A percentile compares a stretch with the other conserved stretches of the same genome.
Evolutionary conservation across 2,888 invertebrate genomes (phyloP).

Genomic region (Leucoptera coffeella): DNA sequence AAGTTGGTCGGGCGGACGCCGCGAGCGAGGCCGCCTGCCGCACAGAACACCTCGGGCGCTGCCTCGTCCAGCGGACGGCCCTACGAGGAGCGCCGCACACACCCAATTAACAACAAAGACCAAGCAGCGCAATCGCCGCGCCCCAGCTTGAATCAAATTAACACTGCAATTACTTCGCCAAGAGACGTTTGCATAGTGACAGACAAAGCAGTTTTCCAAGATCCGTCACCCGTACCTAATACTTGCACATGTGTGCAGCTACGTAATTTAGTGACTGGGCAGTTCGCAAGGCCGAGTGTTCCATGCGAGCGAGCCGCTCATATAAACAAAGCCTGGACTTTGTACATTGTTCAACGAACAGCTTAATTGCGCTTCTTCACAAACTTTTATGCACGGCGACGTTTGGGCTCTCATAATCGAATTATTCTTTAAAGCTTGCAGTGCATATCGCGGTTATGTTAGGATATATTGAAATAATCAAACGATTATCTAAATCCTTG

Average conservation of each 20-base stretch:
- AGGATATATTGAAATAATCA: no score
- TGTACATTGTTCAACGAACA: slow-evolving; percentile 36
- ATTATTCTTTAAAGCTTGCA: slow-evolving; percentile 16
- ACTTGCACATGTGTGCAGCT: no score
- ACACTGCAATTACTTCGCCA: no score
- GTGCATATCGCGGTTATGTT: no score
- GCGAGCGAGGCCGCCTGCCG: slow-evolving; percentile 10
- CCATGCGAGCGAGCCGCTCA: slow-evolving; percentile 19
- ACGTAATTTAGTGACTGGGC: background rate
- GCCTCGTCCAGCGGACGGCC: slow-evolving; percentile 22
- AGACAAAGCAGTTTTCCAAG: no score
- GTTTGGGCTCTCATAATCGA: slow-evolving; percentile 23
- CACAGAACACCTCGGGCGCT: slow-evolving; percentile 13
- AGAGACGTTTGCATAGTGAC: no score
- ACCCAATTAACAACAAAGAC: slow-evolving; percentile 47
- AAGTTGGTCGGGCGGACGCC: slow-evolving; percentile 29
- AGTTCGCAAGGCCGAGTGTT: slow-evolving; percentile 12
- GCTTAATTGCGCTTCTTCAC: slow-evolving; percentile 38
- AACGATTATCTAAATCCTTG: no score
- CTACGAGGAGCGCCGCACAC: slow-evolving; percentile 22
- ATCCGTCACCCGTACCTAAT: background rate
- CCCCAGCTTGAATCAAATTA: no score
- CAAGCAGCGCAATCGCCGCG: no score
- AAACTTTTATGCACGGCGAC: slow-evolving; percentile 20
- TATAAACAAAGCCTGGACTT: slow-evolving; percentile 29